Percentiles rank a stretch among this genome's conserved stretches.
phyloP scores from a whole-genome alignment of 2,797 vertebrate species.

The Kryptopterus vitreolus region DNA sequence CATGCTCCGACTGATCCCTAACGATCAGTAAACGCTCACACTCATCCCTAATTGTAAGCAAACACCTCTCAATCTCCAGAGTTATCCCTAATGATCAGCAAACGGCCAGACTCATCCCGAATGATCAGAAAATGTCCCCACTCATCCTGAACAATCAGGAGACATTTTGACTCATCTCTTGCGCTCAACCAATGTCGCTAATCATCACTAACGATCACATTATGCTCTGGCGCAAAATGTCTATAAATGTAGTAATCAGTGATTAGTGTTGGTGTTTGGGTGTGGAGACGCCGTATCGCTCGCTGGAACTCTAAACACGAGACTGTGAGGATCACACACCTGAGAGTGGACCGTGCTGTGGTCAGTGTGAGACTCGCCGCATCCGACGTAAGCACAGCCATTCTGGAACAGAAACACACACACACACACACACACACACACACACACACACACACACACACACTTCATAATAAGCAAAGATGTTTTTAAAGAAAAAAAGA shows the following conservation, averaged over 20 bases:
- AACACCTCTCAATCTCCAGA: neutral
- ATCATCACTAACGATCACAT: neutral
- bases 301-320: neutral
- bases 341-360: constrained; percentile 98
- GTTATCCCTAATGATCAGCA: neutral
- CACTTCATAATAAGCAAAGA: neutral
- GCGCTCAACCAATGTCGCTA: too few species aligned
- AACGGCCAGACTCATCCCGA: neutral
- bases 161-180: neutral
- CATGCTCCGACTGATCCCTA: neutral
- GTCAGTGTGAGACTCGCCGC: constrained; percentile 94
- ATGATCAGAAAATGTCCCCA: neutral
- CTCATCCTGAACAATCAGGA: neutral
- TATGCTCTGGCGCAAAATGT: too few species aligned
- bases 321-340: constrained; percentile 69
- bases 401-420: constrained; percentile 70
- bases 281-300: too few species aligned
- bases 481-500: too few species aligned
- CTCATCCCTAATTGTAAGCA: neutral
- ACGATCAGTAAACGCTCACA: neutral
- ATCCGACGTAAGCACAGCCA: constrained; percentile 92
- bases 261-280: neutral
- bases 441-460: neutral
- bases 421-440: neutral
- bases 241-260: neutral